Evolutionary conservation across 1,140 invertebrate genomes (phyloP).

Genomic region (Muscidifurax raptorellus): DNA sequence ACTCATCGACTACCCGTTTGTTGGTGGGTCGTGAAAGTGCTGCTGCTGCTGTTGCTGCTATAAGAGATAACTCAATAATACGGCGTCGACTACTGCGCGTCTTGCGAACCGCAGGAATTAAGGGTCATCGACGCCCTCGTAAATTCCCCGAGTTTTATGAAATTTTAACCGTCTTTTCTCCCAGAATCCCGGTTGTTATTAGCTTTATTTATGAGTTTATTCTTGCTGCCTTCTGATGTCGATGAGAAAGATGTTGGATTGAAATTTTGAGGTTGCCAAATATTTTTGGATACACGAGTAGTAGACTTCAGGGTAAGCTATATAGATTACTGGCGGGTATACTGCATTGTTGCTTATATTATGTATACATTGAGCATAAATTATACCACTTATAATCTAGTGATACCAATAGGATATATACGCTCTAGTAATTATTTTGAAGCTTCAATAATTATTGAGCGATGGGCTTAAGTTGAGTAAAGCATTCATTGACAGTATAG

Average conservation of each 20-base stretch:
- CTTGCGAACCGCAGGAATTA: neutral
- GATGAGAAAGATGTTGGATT: neutral
- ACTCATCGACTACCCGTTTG: neutral
- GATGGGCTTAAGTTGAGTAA: too few relatives aligned
- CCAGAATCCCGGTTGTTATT: neutral
- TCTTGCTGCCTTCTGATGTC: neutral
- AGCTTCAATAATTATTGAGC: too few relatives aligned
- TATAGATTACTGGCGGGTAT: too few relatives aligned
- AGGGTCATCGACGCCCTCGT: neutral
- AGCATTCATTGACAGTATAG: too few relatives aligned
- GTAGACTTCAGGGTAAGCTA: too few relatives aligned
- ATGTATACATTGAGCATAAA: too few relatives aligned
- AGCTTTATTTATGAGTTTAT: neutral
- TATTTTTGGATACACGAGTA: too few relatives aligned
- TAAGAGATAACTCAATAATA: neutral
- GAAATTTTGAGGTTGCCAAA: too few relatives aligned
- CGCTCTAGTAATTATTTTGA: too few relatives aligned
- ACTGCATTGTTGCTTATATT: too few relatives aligned
- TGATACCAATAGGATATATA: too few relatives aligned
- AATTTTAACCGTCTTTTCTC: neutral
- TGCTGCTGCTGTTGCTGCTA: neutral
- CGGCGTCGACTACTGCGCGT: neutral
- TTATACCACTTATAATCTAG: too few relatives aligned
- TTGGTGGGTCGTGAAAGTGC: neutral
- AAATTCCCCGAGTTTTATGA: neutral